phyloP scores from a whole-genome alignment of 2,888 invertebrate genomes.

The Pristionchus entomophagus region DNA sequence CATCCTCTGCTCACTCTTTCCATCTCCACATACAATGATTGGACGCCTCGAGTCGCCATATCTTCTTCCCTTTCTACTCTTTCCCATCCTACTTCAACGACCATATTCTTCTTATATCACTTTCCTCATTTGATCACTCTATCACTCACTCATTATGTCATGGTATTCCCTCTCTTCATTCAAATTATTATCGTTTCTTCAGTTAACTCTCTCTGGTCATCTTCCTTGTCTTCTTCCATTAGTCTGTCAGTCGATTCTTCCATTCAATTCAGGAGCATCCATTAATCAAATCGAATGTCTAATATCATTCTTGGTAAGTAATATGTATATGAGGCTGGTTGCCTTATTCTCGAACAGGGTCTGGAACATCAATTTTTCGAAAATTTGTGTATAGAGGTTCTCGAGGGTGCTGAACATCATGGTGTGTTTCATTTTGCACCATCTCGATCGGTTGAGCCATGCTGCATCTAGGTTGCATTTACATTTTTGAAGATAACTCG shows the following conservation, averaged over 20 bases:
- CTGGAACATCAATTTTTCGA: too few relatives aligned
- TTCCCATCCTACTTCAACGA: background rate
- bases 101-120: background rate
- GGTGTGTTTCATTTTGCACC: too few relatives aligned
- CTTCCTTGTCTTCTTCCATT: background rate
- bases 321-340: too few relatives aligned
- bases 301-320: constrained; percentile 24
- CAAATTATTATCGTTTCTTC: background rate
- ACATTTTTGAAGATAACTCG: too few relatives aligned
- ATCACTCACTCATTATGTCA: background rate
- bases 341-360: too few relatives aligned
- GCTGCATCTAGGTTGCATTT: too few relatives aligned
- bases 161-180: background rate
- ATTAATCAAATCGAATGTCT: background rate
- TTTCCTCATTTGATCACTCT: constrained; percentile 34
- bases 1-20: constrained; percentile 14
- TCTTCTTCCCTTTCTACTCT: background rate
- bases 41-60: background rate
- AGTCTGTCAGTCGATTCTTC: background rate
- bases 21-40: background rate
- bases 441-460: too few relatives aligned
- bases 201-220: background rate
- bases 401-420: too few relatives aligned
- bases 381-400: too few relatives aligned
- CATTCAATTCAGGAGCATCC: background rate